Evolutionary conservation across 2,113 vertebrate species (phyloP), one percentile per base, ranked within the genome.

Genomic region (Hippolais icterina): DNA sequence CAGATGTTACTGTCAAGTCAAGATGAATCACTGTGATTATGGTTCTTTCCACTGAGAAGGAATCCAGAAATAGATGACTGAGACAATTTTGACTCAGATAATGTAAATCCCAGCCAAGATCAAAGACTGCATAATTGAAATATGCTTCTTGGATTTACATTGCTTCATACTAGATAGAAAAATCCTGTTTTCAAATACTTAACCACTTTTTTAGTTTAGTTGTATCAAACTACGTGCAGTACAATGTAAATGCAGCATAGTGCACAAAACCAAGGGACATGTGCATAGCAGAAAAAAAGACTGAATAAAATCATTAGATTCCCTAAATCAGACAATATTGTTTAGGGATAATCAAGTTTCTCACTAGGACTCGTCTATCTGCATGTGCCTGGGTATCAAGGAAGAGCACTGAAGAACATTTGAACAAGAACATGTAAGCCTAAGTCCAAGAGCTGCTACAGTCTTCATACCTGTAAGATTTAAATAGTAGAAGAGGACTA

Each of bases 401-500:
- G 53, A 59, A 57, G 4, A 81, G 8, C 19, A 76, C 14, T 25
- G 12, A 63, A 75, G 11, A 92, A 42, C 14, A 70, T 23, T 19
- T 68, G 11, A 83, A 89, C 23, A 77, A 76, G 13, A 80, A 44
- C 23, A 49, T 1, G 8, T 1, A 69, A 7, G n/a, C 5, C 0
- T 18, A 63, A 82, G 19, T 52, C n/a, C 79, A 50, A 79, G 10
- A 82, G 53, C 15, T 89, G n/a, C 24, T 69, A 79, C 13, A 64
- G 27, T 33, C 44, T 86, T 91, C 89, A 47, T 98, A 99, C 99
- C 99, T 99, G 98, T 99, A 99, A 4, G 99, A 99, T 83, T 98
- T 99, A 97, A 99, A 99, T 42, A 98, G 98, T 46, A 99, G 97
- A 87, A 99, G 98, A 46, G 99, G 99, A 89, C 99, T 99, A 95